phyloP scores from a whole-genome alignment of 2,888 invertebrate genomes.

The Melieria picta region DNA sequence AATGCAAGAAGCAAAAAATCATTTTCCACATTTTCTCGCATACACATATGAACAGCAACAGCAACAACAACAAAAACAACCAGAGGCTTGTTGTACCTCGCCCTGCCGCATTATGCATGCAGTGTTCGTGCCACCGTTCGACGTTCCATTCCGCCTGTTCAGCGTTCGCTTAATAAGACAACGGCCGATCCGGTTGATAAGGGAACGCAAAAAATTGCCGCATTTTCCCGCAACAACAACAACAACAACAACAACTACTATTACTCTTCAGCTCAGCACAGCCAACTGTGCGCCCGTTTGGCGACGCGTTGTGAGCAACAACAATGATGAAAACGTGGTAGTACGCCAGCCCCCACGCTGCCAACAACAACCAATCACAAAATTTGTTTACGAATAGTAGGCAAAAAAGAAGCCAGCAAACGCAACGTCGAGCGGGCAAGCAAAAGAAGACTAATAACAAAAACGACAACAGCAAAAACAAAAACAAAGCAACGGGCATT shows the following conservation, averaged over 20 bases:
- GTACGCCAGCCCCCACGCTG: constrained; percentile 30
- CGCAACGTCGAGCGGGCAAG: constrained; percentile 1
- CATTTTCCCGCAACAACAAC: constrained; percentile 25
- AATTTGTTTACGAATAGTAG: constrained; percentile 63
- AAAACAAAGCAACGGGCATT: constrained; percentile 9
- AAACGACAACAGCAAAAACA: constrained; percentile 17
- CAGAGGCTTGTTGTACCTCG: no score
- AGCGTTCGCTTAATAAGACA: constrained; percentile 26
- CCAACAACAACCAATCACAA: constrained; percentile 57
- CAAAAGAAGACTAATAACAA: constrained; percentile 7
- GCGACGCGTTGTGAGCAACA: not conserved
- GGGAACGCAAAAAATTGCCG: constrained; percentile 21
- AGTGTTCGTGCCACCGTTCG: no score
- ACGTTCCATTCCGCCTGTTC: not conserved
- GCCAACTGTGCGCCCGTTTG: constrained; percentile 2
- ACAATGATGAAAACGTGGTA: constrained; percentile 23
- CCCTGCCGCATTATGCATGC: no score
- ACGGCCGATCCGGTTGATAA: constrained; percentile 21
- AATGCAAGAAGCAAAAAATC: constrained; percentile 48
- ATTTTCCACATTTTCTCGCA: constrained; percentile 52
- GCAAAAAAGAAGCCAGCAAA: constrained; percentile 55
- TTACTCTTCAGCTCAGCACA: not conserved
- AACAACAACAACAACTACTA: constrained; percentile 1
- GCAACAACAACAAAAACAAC: no score
- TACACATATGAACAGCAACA: no score